Conservation (phyloP, 2,888 invertebrate genomes). For the Alloplasta piceator region DNA sequence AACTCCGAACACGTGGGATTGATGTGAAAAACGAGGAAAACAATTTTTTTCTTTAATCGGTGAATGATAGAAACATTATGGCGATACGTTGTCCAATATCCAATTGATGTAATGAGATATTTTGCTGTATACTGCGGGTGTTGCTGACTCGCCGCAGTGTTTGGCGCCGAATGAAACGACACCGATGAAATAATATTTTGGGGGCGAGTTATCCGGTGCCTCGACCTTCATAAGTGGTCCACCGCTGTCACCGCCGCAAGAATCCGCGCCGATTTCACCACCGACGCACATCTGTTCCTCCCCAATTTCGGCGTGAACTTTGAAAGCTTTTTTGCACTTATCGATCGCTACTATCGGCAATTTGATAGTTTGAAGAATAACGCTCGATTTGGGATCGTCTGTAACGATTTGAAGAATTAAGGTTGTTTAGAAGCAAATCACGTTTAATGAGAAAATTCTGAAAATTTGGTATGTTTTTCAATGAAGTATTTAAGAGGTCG, state of each 20-base stretch:
- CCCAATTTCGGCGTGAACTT: constrained; percentile 71
- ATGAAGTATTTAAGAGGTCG: too few relatives aligned
- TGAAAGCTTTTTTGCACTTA: constrained; percentile 71
- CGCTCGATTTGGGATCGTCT: constrained; percentile 74
- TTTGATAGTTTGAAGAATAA: constrained; percentile 82
- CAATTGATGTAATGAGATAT: constrained; percentile 87
- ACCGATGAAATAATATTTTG: constrained; percentile 85
- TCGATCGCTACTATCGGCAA: constrained; percentile 83
- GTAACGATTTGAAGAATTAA: constrained; percentile 30
- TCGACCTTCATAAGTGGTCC: constrained; percentile 85
- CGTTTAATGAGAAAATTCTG: too few relatives aligned
- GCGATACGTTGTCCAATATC: constrained; percentile 85
- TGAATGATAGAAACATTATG: too few relatives aligned
- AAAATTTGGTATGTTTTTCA: too few relatives aligned
- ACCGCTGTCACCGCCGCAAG: constrained; percentile 87
- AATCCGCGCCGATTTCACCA: constrained; percentile 85
- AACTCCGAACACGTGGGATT: too few relatives aligned
- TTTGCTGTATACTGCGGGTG: constrained; percentile 89
- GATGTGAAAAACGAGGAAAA: too few relatives aligned
- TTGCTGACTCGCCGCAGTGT: constrained; percentile 85
- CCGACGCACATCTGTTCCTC: constrained; percentile 85
- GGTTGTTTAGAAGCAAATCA: too few relatives aligned
- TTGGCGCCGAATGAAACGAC: constrained; percentile 87
- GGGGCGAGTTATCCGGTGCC: constrained; percentile 83
- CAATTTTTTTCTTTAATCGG: too few relatives aligned